These are phyloP conservation scores for Borostomias antarcticus DNA, from an alignment of 2,797 vertebrate genomes.

Conservation along the genomic window DNA sequence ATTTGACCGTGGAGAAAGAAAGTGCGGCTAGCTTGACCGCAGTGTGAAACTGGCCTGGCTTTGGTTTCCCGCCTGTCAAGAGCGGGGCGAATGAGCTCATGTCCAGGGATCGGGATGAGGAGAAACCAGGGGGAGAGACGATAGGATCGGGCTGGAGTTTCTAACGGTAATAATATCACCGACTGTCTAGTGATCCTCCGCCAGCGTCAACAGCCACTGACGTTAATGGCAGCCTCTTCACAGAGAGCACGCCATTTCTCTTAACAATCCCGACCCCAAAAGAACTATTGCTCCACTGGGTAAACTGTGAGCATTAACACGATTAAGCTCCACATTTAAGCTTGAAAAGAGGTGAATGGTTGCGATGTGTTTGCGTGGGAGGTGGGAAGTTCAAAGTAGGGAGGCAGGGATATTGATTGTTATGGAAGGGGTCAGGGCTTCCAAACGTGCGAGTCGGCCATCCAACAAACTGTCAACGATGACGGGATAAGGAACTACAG, in stretches of 20 bases:
- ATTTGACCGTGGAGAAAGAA: too few species aligned
- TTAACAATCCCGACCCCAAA: slow-evolving; percentile 36
- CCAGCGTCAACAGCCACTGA: slow-evolving; percentile 19
- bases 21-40: too few species aligned
- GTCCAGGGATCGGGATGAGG: background rate
- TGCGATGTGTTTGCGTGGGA: slow-evolving; percentile 60
- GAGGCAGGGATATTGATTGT: slow-evolving; percentile 56
- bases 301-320: slow-evolving; percentile 53
- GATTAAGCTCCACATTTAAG: slow-evolving; percentile 41
- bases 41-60: too few species aligned
- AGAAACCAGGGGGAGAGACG: background rate
- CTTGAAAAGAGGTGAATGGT: slow-evolving; percentile 50
- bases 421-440: slow-evolving; percentile 42
- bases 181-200: slow-evolving; percentile 18
- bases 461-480: slow-evolving; percentile 50
- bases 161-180: slow-evolving; percentile 47
- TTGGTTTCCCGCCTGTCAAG: background rate
- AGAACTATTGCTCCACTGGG: slow-evolving; percentile 51
- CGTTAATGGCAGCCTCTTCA: slow-evolving; percentile 26
- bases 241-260: slow-evolving; percentile 40
- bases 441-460: slow-evolving; percentile 41
- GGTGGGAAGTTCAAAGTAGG: slow-evolving; percentile 38
- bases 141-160: slow-evolving; percentile 38
- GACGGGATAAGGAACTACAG: slow-evolving; percentile 22
- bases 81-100: background rate